Percentiles rank a stretch among this genome's conserved stretches.
Evolutionary conservation across 2,797 vertebrate species (phyloP).

Genomic region (Poecilia velifera): DNA sequence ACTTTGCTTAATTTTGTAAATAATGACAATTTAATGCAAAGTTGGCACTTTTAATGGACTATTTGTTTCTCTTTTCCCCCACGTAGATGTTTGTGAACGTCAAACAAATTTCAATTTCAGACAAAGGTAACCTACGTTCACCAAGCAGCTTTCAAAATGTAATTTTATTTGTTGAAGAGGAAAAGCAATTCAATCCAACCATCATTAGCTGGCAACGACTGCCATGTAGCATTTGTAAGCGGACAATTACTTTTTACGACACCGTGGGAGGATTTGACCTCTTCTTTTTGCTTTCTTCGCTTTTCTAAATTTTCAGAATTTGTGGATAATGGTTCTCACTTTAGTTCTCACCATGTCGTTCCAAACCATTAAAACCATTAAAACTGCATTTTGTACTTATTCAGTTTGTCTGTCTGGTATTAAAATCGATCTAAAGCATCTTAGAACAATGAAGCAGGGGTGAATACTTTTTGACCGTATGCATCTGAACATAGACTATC

Average conservation of each 20-base stretch:
- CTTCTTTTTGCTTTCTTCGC: not conserved
- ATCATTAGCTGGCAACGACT: not conserved
- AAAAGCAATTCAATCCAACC: not conserved
- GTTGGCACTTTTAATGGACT: too few relatives aligned
- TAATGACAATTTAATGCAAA: too few relatives aligned
- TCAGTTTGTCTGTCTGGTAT: too few relatives aligned
- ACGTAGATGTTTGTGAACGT: not conserved
- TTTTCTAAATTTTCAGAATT: not conserved
- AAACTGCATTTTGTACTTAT: too few relatives aligned
- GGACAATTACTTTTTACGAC: not conserved
- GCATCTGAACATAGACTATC: too few relatives aligned
- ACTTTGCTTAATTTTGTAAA: too few relatives aligned
- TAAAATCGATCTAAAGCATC: too few relatives aligned
- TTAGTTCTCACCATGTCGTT: not conserved
- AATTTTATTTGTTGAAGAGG: not conserved
- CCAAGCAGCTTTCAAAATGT: not conserved
- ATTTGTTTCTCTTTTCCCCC: not conserved
- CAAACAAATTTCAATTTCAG: not conserved
- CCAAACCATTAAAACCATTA: not conserved
- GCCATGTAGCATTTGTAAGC: not conserved
- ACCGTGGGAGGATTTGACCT: not conserved
- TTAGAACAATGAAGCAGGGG: too few relatives aligned
- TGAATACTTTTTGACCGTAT: too few relatives aligned
- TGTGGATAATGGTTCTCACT: not conserved
- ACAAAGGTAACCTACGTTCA: not conserved